Evolutionary conservation across 1,140 invertebrate species (phyloP), one percentile per base, ranked within the genome.

Genomic region (Drosophila lini): DNA sequence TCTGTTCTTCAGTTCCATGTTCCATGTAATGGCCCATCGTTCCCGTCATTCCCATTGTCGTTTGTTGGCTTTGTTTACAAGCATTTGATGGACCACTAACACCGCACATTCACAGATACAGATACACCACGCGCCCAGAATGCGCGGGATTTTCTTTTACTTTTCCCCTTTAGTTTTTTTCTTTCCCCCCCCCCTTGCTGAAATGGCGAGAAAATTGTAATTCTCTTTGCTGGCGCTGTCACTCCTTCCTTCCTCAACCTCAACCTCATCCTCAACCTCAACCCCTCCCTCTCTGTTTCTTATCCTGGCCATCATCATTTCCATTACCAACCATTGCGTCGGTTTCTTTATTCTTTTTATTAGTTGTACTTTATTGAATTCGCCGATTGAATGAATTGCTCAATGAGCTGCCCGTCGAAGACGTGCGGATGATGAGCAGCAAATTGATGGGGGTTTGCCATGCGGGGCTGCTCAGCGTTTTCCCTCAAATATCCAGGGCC

Each of bases 301-400:
- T 55, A 22, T 53, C 60, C 48, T 40, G 38, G 19, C 34, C 56
- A 55, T 38, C 63, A 55, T 25, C 61, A 76, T 76, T 78, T 67
- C 69, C 63, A 74, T 84, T 78, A 73, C 65, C 80, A 75, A 73
- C 61, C 75, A 74, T 83, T 77, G 69, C 47, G 58, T 50, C 56
- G 58, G 38, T 74, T 74, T 68, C 69, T 78, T 82, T 70, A 77
- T 77, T 88, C 73, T 85, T 84, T 86, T 86, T 86, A 86, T 88
- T 86, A 86, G 83, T 86, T 86, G 83, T 86, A 83, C 83, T 86
- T 88, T 88, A 86, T 86, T 86, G 83, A 86, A 86, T 86, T 88
- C 80, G 68, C 69, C 83, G 84, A 83, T 86, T 88, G 67, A 86
- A 86, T 86, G 83, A 86, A 88, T 88, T 86, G 83, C 76, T 82